Base-by-base conservation (phyloP, 2,113 vertebrate species). In the Leuciscus idus region DNA sequence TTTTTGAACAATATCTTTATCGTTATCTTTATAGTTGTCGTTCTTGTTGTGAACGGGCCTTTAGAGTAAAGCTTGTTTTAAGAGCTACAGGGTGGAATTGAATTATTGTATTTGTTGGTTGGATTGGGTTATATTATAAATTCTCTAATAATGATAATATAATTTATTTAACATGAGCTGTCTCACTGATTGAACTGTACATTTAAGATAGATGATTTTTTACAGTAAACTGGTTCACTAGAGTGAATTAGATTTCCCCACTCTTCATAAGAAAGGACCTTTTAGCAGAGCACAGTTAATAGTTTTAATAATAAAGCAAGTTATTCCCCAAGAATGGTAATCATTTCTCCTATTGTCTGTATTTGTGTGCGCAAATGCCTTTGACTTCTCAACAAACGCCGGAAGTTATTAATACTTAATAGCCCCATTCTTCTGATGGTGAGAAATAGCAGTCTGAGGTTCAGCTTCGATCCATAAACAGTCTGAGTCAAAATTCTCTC, bases 401-500 rank as follows among this genome's bases (percentile, higher is more conserved):
- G 2, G 13, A 81, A 81, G 77, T 43, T 26, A 57, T 57, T 57
- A 57, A 57, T 57, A 28, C 59, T 21, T 64, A 81, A 81, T 81
- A 62, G 59, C 39, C 8, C 55, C 1, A 43, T 81, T 82, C 19
- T 68, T 6, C 19, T 68, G 59, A 17, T 81, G 59, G 3, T 81
- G 59, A 52, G 17, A 82, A 82, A 68, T 10, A 17, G 62, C 43
- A 79, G 59, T 11, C 23, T 46, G n/a, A 81, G 7, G 12, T 61
- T 61, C 57, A 64, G 15, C 59, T 64, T 61, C 36, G 8, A 81
- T 62, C 59, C 39, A 81, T 81, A 19, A 81, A 81, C 61, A 66
- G 59, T 81, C 77, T n/a, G 33, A 11, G 15, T 48, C 26, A 82
- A 52, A 52, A 48, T 17, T 68, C 26, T 70, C 80, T 52, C 19